Base-by-base conservation (phyloP, 2,113 vertebrate genomes). In the Platycercus adscitus region DNA sequence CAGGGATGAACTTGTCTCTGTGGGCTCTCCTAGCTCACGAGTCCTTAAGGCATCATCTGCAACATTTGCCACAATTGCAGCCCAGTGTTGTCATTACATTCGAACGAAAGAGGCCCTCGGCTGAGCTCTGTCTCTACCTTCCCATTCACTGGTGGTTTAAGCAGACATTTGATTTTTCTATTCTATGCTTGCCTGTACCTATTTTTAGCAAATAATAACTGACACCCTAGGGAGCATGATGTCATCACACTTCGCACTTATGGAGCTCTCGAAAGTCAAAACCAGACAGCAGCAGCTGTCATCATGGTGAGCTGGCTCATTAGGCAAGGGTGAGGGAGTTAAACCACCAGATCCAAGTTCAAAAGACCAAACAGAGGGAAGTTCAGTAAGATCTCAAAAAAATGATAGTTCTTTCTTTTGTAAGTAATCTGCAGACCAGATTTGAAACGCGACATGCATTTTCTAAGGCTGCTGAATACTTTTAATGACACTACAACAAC, bases 171-270 rank as follows among this genome's bases (percentile, higher is more conserved):
- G 84, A 87, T 93, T 97, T 94, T 96, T 96, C 96, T 95, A 2
- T 92, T 91, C 94, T 15, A 55, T 94, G 72, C 90, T 97, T 89
- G 92, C 89, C 88, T 91, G 81, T 84, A 95, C 86, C 96, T 97
- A 97, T 97, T 97, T 95, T 97, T 96, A 97, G 96, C 95, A 86
- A 61, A 91, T 96, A 82, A 95, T 96, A 95, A 91, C 91, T 95
- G 97, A 76, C 96, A 95, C 91, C 82, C 81, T 81, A 46, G 95
- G 95, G 94, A 95, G 90, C 18, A 50, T 97, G 96, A 97, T 94
- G 86, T 97, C 96, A 97, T 63, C 85, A 43, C 61, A 47, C 91
- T 78, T 96, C 16, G 35, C 80, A 50, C 96, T 95, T 60, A 86
- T 1, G 6, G 82, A 91, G 92, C 92, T 92, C 93, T 94, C 56